These are phyloP conservation scores for Xiphophorus maculatus DNA, from an alignment of 2,113 vertebrate genomes.

Conservation along the genomic window DNA sequence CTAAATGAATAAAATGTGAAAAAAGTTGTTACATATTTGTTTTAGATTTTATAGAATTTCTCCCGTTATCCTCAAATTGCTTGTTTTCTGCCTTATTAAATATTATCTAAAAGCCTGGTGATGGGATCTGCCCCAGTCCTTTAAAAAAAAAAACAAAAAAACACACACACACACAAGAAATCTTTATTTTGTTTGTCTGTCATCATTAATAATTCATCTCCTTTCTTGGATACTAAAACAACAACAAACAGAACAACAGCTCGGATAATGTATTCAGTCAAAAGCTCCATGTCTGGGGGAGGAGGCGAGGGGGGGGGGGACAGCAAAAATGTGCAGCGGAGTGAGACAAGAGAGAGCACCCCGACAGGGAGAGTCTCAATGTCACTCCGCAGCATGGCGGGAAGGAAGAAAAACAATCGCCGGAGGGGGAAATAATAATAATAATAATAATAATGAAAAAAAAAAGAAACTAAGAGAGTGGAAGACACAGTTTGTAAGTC, in stretches of 20 bases:
- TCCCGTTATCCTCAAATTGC: neutral
- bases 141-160: too few relatives aligned
- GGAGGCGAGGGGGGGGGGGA: constrained; percentile 52
- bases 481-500: constrained; percentile 74
- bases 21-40: neutral
- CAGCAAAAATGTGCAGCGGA: constrained; percentile 77
- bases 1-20: neutral
- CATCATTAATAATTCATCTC: constrained; percentile 79
- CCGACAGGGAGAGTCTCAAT: constrained; percentile 79
- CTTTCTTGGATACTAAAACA: constrained; percentile 75
- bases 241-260: constrained; percentile 80
- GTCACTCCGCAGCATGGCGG: constrained; percentile 70
- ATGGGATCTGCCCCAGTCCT: constrained; percentile 20
- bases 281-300: constrained; percentile 74
- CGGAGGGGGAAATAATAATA: constrained; percentile 48
- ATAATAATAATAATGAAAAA: constrained; percentile 2
- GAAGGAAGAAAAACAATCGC: constrained; percentile 76
- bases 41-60: constrained; percentile 5
- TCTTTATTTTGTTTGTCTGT: constrained; percentile 57
- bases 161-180: neutral
- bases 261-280: constrained; percentile 79
- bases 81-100: neutral
- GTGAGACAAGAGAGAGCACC: constrained; percentile 79
- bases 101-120: neutral
- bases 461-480: constrained; percentile 32